A percentile compares a stretch with the other conserved stretches of the same genome.
Conservation (phyloP, 1,140 invertebrate genomes). For the Sarcophaga peregrina region DNA sequence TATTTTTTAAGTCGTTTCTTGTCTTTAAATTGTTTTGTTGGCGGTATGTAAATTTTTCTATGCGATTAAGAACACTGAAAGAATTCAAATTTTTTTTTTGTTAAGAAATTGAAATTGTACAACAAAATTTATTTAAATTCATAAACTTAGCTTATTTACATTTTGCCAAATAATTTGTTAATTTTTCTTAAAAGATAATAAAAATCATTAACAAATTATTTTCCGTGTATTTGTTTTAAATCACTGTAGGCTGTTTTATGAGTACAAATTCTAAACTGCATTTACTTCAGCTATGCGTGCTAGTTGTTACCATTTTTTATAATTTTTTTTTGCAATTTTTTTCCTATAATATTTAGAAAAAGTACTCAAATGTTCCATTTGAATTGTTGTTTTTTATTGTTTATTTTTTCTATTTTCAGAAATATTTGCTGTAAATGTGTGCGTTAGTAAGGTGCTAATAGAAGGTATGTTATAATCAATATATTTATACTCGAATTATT, state of each 20-base stretch:
- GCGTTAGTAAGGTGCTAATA: conserved; percentile 15
- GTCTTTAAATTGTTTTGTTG: conserved; percentile 37
- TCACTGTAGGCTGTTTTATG: not conserved
- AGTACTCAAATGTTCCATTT: not conserved
- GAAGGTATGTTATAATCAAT: not conserved
- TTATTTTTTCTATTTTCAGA: not conserved
- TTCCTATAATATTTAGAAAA: not conserved
- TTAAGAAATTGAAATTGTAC: no score
- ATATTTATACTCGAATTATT: no score
- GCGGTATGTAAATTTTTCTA: conserved; percentile 36
- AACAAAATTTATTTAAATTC: no score
- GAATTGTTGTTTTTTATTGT: not conserved
- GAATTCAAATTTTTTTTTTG: not conserved
- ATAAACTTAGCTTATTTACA: no score
- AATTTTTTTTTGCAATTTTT: not conserved
- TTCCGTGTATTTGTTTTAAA: not conserved
- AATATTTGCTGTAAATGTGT: not conserved
- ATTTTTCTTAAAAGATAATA: no score
- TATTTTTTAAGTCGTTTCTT: not conserved
- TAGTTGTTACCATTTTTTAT: not conserved
- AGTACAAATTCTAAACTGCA: conserved; percentile 15
- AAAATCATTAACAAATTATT: not conserved
- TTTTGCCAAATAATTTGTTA: no score
- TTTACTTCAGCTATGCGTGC: conserved; percentile 9
- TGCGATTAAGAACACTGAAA: conserved; percentile 17